A percentile compares a stretch with the other conserved stretches of the same genome.
Evolutionary conservation across 1,140 invertebrate genomes (phyloP).

Genomic region (Physella acuta): DNA sequence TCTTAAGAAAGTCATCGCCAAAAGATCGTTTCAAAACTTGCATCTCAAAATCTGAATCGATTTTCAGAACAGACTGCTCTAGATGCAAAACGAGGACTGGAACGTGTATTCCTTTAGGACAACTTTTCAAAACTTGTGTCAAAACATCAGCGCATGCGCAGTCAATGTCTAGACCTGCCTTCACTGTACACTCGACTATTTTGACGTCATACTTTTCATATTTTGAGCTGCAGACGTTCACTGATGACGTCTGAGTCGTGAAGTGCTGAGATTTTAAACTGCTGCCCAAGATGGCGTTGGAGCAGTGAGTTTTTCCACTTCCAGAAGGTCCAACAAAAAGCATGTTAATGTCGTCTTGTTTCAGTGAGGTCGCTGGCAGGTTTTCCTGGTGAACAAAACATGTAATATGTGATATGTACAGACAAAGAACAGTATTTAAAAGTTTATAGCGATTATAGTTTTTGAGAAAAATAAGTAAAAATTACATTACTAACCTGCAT

Average conservation of each 20-base stretch:
- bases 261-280: neutral
- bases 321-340: neutral
- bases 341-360: no score
- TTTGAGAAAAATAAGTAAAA: no score
- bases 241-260: neutral
- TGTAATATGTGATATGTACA: no score
- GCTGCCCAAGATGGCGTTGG: neutral
- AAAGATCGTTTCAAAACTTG: neutral
- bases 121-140: neutral
- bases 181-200: neutral
- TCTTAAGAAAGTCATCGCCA: neutral
- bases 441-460: no score
- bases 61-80: neutral
- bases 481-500: no score
- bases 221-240: neutral
- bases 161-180: no score
- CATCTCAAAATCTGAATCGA: neutral
- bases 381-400: no score
- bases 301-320: neutral
- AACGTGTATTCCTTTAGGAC: neutral
- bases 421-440: no score
- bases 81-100: neutral
- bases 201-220: conserved; percentile 6
- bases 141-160: neutral
- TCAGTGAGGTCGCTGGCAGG: no score